Evolutionary conservation across 1,140 invertebrate genomes (phyloP), one percentile per base, ranked within the genome.

Genomic region (Atta cephalotes): DNA sequence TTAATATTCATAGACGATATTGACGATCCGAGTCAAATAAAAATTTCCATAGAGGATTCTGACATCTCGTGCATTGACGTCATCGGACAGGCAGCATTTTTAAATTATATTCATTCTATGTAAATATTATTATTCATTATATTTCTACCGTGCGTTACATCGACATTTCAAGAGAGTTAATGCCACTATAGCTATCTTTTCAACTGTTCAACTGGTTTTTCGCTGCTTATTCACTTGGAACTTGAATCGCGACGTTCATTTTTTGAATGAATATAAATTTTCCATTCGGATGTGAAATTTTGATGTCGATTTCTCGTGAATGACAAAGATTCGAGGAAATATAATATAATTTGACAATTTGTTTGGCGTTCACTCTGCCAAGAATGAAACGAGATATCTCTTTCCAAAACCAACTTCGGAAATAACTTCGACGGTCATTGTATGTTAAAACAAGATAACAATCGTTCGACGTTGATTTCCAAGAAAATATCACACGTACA

Each of bases 401-500:
- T 85, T 90, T 90, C 51, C 68, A 63, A 9, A 31, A 68, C 58
- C 31, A 25, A 63, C 60, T 63, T 87, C 68, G 51, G 62, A 85
- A 90, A 90, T 81, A 81, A 45, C 70, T 58, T 66, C 25, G 86
- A 65, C 63, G n/a, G 25, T 80, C 62, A 45, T 39, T 49, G 45
- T 63, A 60, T 63, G 56, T 88, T 81, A 81, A 81, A 81, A 81
- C 80, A 86, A 85, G 58, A 90, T 77, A 86, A 90, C 70, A 81
- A 85, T 90, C 77, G 76, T 85, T 84, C 58, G 63, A 51, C 56
- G 51, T 25, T 35, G 45, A 80, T 39, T 35, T 18, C 18, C 39
- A 62, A 77, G 60, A 76, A 21, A 7, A 28, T 45, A 65, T 60
- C 45, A 49, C 25, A 51, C 45, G 56, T 31, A 56, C 12, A 70